phyloP scores from a whole-genome alignment of 2,797 vertebrate species.

The Acanthiza pusilla region DNA sequence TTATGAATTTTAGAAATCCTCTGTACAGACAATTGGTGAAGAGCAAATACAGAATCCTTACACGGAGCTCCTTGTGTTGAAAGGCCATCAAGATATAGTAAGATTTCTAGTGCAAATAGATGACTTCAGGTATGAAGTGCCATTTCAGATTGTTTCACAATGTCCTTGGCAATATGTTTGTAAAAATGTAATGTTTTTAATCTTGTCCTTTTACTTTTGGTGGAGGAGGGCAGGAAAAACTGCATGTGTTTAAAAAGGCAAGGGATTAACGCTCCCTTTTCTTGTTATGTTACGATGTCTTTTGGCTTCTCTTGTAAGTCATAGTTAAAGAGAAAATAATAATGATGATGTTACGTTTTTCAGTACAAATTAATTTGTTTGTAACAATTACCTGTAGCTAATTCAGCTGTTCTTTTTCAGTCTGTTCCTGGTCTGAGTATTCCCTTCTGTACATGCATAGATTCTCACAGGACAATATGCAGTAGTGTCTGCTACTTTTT shows the following conservation, averaged over 20 bases:
- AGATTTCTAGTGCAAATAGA: conserved; percentile 95
- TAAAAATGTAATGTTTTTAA: neutral
- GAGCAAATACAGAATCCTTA: conserved; percentile 94
- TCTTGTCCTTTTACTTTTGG: neutral
- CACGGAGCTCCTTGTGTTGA: conserved; percentile 93
- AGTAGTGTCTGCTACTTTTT: neutral
- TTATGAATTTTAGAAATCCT: conserved; percentile 80
- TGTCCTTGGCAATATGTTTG: neutral
- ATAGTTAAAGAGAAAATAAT: neutral
- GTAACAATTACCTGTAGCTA: neutral
- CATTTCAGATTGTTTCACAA: neutral
- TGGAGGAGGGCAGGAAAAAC: neutral
- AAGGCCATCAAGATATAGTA: conserved; percentile 95
- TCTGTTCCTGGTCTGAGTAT: neutral
- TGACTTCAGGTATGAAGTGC: conserved; percentile 86
- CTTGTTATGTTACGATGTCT: neutral
- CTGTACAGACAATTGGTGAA: conserved; percentile 89
- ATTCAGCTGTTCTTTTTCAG: neutral
- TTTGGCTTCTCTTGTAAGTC: neutral
- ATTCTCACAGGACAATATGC: neutral
- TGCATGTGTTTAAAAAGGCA: neutral
- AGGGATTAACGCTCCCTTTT: neutral
- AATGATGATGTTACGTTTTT: neutral
- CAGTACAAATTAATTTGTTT: neutral
- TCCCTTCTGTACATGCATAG: neutral